Percentiles rank a stretch among this genome's conserved stretches.
Evolutionary conservation across 2,113 vertebrate genomes (phyloP).

Genomic region (Anoura caudifer): DNA sequence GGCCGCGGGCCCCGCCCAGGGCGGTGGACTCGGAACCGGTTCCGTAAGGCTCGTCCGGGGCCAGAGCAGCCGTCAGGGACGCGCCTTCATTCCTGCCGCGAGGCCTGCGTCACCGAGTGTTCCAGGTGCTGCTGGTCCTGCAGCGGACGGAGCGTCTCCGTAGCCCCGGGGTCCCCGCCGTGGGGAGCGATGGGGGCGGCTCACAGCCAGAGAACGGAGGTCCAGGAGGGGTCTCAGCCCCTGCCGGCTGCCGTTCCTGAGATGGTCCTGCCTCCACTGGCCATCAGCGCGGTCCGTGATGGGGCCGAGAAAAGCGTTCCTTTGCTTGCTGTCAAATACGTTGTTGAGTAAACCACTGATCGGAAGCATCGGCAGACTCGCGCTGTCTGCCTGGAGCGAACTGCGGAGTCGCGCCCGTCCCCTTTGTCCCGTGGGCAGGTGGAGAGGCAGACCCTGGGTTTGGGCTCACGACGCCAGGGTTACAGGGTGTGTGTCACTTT

Average conservation of each 20-base stretch:
- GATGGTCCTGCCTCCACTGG: neutral
- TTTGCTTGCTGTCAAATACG: neutral
- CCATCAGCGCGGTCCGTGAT: too few species aligned
- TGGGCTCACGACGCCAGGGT: neutral
- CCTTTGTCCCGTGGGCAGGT: rapidly evolving
- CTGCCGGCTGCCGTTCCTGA: too few species aligned
- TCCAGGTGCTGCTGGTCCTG: neutral
- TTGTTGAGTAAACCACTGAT: rapidly evolving
- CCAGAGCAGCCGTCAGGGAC: neutral
- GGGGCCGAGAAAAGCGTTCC: neutral
- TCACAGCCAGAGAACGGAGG: rapidly evolving
- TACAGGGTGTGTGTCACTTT: rapidly evolving
- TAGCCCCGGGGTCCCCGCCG: rapidly evolving
- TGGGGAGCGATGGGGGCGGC: rapidly evolving
- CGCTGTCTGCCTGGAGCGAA: too few species aligned
- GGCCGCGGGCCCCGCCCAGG: neutral
- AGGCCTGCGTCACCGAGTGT: too few species aligned
- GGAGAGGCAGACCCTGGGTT: neutral
- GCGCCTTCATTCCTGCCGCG: rapidly evolving
- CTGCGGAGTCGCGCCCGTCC: too few species aligned
- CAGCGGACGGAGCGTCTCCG: rapidly evolving
- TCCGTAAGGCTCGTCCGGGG: neutral
- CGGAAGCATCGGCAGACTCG: neutral
- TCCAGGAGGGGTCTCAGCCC: neutral
- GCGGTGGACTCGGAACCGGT: neutral